These are phyloP conservation scores for Diarsia brunnea DNA, from an alignment of 2,888 invertebrate species.

Conservation along the genomic window DNA sequence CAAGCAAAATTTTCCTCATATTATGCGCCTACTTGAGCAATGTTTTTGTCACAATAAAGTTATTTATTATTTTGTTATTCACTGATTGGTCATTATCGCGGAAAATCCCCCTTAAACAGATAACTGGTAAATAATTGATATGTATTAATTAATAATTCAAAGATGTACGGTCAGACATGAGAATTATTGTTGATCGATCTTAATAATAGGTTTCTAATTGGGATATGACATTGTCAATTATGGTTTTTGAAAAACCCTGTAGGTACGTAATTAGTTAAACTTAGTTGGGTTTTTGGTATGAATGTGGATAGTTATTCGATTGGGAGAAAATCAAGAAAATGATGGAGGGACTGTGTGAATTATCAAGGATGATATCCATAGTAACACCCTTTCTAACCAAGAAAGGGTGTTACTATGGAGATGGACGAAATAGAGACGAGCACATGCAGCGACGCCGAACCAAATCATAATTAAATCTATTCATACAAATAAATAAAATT, in stretches of 20 bases:
- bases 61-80: constrained; percentile 56
- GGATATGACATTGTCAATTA: background rate
- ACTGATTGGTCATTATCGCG: constrained; percentile 8
- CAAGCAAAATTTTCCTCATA: constrained; percentile 49
- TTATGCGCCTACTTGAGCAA: background rate
- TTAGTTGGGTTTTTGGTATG: background rate
- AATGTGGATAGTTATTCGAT: background rate
- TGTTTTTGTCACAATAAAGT: constrained; percentile 34
- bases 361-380: background rate
- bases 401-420: background rate
- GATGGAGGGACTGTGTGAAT: background rate
- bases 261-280: background rate
- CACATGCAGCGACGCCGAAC: background rate
- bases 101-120: constrained; percentile 43
- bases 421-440: background rate
- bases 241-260: background rate
- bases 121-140: constrained; percentile 20
- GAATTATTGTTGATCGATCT: background rate
- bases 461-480: background rate
- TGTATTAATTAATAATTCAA: constrained; percentile 34
- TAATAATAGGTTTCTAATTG: constrained; percentile 3
- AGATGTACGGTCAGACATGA: background rate
- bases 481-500: too few species aligned
- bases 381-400: too few species aligned
- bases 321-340: background rate